These are phyloP conservation scores for Sarcophaga rosellei DNA, from an alignment of 2,888 invertebrate species.

Conservation along the genomic window DNA sequence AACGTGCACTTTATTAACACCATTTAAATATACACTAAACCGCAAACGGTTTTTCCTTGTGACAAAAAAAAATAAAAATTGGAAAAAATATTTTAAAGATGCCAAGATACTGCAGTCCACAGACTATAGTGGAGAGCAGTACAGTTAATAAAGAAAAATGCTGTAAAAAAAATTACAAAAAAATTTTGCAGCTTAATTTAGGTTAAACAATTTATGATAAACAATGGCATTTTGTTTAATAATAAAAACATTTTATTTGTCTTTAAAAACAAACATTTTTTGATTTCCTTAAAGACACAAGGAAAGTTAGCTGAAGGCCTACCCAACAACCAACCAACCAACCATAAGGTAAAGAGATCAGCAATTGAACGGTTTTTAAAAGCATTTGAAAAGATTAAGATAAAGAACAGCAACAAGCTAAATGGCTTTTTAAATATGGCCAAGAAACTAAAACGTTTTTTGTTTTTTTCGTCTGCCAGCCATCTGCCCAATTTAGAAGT, in stretches of 20 bases:
- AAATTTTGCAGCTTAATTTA: neutral
- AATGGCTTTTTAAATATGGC: constrained; percentile 32
- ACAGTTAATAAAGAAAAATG: too few relatives aligned
- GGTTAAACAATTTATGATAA: neutral
- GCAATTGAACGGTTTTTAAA: too few relatives aligned
- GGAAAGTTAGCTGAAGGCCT: neutral
- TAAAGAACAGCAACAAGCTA: neutral
- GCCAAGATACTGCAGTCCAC: constrained; percentile 18
- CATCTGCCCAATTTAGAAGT: constrained; percentile 22
- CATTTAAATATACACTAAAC: constrained; percentile 35
- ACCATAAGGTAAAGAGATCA: neutral
- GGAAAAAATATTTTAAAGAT: constrained; percentile 20
- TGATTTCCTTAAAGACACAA: neutral
- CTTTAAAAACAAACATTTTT: neutral
- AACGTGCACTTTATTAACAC: constrained; percentile 72
- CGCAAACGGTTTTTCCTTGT: too few relatives aligned
- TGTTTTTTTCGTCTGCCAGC: too few relatives aligned
- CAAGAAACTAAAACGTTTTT: neutral
- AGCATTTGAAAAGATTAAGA: neutral
- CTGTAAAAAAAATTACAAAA: constrained; percentile 5
- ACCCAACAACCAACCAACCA: neutral
- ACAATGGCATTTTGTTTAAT: constrained; percentile 1
- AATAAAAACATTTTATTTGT: neutral
- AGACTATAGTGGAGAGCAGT: too few relatives aligned
- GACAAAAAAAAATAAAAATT: too few relatives aligned